Evolutionary conservation across 2,797 vertebrate genomes (phyloP), one percentile per base, ranked within the genome.

Genomic region (Eulemur mongoz): DNA sequence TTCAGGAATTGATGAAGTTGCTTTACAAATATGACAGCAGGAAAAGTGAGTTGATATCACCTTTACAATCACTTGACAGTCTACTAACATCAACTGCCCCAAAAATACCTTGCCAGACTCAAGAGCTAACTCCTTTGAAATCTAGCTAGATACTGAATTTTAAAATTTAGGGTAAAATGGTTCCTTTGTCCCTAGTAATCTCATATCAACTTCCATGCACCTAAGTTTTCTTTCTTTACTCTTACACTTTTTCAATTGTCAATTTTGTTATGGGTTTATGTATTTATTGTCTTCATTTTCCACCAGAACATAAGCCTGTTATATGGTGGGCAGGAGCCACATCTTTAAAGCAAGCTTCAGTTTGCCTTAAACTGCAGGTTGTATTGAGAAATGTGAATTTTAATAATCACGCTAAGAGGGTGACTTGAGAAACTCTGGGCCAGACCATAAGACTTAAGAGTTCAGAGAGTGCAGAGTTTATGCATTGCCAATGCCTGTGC

Each of bases 21-120:
- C 93, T 93, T 96, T 86, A 95, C 43, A 97, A 92, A 96, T 52
- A 70, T 18, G 63, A 86, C 94, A 95, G 79, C 13, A 93, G 80
- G 43, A 78, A 93, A 93, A 67, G 32, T 73, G 43, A 81, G 50
- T 32, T 78, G 65, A 79, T 91, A 76, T 50, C 69, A 97, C 12
- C 35, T 94, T n/a, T 94, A 50, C 27, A 83, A 75, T 82, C 15
- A 40, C 79, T 73, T 97, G 73, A 87, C 76, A 96, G 57, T 9
- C 72, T 95, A 63, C 45, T 67, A 72, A 63, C 59, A 82, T 23
- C 48, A 87, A 57, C 17, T 88, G 35, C 67, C 80, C 32, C 84
- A 69, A 89, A 95, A 95, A 70, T 50, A 69, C 13, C 40, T 79
- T 76, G 40, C 20, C 63, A 85, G 52, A 81, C 38, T 61, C 43